Percentiles rank a stretch among this genome's conserved stretches.
These are phyloP conservation scores for Helicorthomorpha holstii DNA, from an alignment of 1,140 invertebrate species.

Conservation along the genomic window DNA sequence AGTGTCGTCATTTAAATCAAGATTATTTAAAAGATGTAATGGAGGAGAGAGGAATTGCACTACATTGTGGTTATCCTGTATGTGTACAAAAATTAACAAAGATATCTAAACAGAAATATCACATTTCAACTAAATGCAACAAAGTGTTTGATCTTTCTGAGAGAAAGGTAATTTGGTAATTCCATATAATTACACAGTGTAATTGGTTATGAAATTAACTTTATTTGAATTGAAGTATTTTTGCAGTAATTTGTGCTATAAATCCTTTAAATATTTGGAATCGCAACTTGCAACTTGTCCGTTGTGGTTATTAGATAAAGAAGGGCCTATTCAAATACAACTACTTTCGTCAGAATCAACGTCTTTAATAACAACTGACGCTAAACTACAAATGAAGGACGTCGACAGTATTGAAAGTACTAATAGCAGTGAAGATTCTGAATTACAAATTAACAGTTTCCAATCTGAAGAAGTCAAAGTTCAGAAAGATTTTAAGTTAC, in stretches of 20 bases:
- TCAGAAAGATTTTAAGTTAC: too few relatives aligned
- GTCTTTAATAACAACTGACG: too few relatives aligned
- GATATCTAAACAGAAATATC: background rate
- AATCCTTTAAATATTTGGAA: background rate
- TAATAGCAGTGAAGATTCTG: too few relatives aligned
- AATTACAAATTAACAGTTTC: too few relatives aligned
- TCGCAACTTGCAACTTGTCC: background rate
- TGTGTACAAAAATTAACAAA: background rate
- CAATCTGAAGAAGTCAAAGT: too few relatives aligned
- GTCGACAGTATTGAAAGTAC: too few relatives aligned
- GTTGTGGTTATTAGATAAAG: background rate
- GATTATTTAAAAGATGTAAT: background rate
- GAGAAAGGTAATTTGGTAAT: background rate
- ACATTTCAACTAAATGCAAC: background rate
- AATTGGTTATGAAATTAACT: background rate
- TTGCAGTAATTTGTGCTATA: background rate
- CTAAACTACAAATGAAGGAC: too few relatives aligned
- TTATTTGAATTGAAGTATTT: background rate
- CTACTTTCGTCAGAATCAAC: too few relatives aligned
- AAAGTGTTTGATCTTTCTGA: background rate
- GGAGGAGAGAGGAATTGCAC: background rate
- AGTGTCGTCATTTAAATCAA: background rate
- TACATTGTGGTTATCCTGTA: background rate
- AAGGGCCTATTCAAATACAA: too few relatives aligned
- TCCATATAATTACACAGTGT: background rate